Evolutionary conservation across 2,113 vertebrate genomes (phyloP), one percentile per base, ranked within the genome.

Genomic region (Oncorhynchus tshawytscha): DNA sequence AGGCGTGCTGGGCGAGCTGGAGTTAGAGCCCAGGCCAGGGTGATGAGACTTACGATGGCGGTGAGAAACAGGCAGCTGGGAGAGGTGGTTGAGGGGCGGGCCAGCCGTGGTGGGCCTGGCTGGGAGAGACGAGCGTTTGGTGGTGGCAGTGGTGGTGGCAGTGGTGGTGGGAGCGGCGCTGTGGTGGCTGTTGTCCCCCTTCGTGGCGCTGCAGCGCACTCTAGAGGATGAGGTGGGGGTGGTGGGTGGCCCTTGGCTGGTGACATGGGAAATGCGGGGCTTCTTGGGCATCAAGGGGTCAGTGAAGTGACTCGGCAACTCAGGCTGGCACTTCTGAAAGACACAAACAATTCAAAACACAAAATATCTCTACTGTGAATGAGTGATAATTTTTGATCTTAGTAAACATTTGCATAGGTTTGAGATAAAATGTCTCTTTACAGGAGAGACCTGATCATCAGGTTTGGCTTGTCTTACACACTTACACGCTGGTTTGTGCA

Each of bases 1-100:
- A 0, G 95, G 94, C 78, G 95, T 97, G 90, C 94, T 94, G 49
- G 95, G 94, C 51, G 94, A 96, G 81, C 92, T 94, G 81, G 94
- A 95, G 91, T 90, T 94, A 72, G 93, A 97, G 86, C 94, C 93
- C 2, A 85, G 90, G 76, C 89, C 90, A 60, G 87, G 90, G 75
- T 92, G 90, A 20, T 72, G 70, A 15, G 51, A 59, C 77, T 87
- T 88, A 34, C 82, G 92, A 27, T 83, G 90, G 7, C 90, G 91
- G 70, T 92, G 91, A 67, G 90, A 92, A 70, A 91, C 25, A 0
- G 93, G 90, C 73, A 92, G 90, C 82, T 87, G 81, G 82, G 87
- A 75, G 87, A 89, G 78, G 70, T 69, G 78, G 69, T 49, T 74
- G 74, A 39, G 79, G 77, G 6, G 71, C 67, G 24, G 82, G 75